Base-by-base conservation (phyloP, 2,113 vertebrate species). In the Callorhinus ursinus region DNA sequence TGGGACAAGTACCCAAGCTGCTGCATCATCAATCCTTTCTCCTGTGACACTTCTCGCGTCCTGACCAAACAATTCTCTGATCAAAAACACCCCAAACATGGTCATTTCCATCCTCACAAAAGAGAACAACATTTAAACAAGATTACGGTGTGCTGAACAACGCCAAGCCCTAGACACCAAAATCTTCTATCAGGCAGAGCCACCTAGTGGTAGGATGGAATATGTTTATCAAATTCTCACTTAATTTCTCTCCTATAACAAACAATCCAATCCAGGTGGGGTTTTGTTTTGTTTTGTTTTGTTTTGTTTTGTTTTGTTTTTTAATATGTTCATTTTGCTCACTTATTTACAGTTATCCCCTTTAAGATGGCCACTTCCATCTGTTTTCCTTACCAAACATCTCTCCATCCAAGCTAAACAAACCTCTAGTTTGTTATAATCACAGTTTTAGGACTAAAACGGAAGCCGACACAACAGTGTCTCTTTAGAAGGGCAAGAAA, bases 121-220 rank as follows among this genome's bases (percentile, higher is more conserved):
- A 93, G 61, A 39, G 12, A 49, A 7, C 31, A 83, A 16, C 46
- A 88, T 84, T 77, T 69, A 65, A 90, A 85, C 14, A n/a, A 46
- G 65, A 65, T 28, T 12, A 3, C 13, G 31, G 39, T 49, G 22
- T 3, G 51, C 74, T 51, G 51, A 93, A 59, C 53, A 22, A 80
- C 33, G 31, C 85, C 42, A 15, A 88, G 28, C 26, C 42, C 69
- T 69, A 14, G 31, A 42, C 24, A 1, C 69, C 28, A 61, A 88
- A 94, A 88, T 93, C 96, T 94, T 97, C 86, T 80, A 83, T 95
- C 81, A 93, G 84, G 89, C 95, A 51, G n/a, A 98, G 98, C 98
- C 97, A 97, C 96, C 98, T 97, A 96, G 98, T 93, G 97, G 97
- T 90, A 84, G 39, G 19, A 95, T 33, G 69, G 22, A 81, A 72